These are phyloP conservation scores for Anorthoa munda DNA, from an alignment of 2,888 invertebrate genomes.

Conservation along the genomic window DNA sequence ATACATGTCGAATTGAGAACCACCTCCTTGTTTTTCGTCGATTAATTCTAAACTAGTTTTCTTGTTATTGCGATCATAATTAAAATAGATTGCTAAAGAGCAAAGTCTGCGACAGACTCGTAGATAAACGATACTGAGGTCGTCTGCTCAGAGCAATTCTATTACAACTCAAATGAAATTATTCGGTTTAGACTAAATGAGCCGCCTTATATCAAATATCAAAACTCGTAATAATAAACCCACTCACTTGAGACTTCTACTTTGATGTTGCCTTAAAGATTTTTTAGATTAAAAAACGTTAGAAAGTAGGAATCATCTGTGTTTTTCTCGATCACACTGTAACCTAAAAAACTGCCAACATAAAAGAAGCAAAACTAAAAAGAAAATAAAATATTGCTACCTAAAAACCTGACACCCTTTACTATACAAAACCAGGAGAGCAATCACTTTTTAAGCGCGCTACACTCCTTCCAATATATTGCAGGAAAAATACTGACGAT, in stretches of 20 bases:
- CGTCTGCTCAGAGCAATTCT: constrained; percentile 32
- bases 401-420: constrained; percentile 21
- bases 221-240: constrained; percentile 3
- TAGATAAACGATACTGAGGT: constrained; percentile 20
- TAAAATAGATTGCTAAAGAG: constrained; percentile 24
- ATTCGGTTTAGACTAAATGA: constrained; percentile 17
- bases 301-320: background rate
- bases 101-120: constrained; percentile 17
- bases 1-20: too few species aligned
- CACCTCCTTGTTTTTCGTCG: background rate
- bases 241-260: background rate
- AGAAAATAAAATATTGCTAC: constrained; percentile 14
- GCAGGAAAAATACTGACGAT: constrained; percentile 56
- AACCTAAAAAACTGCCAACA: background rate
- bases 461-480: constrained; percentile 49
- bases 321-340: background rate
- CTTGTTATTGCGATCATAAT: constrained; percentile 20
- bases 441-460: constrained; percentile 45
- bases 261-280: background rate
- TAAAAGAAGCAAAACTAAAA: constrained; percentile 2
- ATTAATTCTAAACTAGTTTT: background rate
- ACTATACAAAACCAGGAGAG: constrained; percentile 18
- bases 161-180: constrained; percentile 41
- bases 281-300: background rate
- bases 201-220: constrained; percentile 30